These are phyloP conservation scores for Elysia crispata DNA, from an alignment of 2,888 invertebrate species.

Conservation along the genomic window DNA sequence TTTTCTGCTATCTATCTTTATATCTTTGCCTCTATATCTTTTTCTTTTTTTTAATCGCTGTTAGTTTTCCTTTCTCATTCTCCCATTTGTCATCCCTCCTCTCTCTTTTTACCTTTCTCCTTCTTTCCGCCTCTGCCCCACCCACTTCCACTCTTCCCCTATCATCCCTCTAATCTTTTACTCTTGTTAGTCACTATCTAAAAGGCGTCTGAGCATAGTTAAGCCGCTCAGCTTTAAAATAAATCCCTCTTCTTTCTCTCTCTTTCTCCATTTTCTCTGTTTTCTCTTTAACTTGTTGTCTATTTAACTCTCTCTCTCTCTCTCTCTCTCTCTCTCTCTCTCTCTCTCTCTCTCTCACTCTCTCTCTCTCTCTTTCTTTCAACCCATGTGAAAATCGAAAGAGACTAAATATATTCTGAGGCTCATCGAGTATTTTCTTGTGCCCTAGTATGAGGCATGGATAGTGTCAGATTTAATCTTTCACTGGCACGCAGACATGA, in stretches of 20 bases:
- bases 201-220: neutral
- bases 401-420: too few relatives aligned
- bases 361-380: neutral
- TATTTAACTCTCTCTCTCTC: too few relatives aligned
- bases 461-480: too few relatives aligned
- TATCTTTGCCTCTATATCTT: conserved; percentile 17
- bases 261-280: conserved; percentile 11
- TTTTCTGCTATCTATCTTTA: conserved; percentile 1
- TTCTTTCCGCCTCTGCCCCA: neutral
- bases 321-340: neutral
- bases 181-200: neutral
- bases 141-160: neutral
- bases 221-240: neutral
- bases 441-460: too few relatives aligned
- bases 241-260: neutral
- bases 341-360: conserved; percentile 25
- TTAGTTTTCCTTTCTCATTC: conserved; percentile 13
- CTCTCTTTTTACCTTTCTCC: neutral
- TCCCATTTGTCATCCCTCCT: too few relatives aligned
- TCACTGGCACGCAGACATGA: too few relatives aligned
- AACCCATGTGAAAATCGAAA: too few relatives aligned
- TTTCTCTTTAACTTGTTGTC: too few relatives aligned
- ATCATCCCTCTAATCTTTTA: neutral
- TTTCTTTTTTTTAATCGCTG: conserved; percentile 6
- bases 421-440: too few relatives aligned